These are phyloP conservation scores for Drosophila borborema DNA, from an alignment of 2,888 invertebrate species.

Conservation along the genomic window DNA sequence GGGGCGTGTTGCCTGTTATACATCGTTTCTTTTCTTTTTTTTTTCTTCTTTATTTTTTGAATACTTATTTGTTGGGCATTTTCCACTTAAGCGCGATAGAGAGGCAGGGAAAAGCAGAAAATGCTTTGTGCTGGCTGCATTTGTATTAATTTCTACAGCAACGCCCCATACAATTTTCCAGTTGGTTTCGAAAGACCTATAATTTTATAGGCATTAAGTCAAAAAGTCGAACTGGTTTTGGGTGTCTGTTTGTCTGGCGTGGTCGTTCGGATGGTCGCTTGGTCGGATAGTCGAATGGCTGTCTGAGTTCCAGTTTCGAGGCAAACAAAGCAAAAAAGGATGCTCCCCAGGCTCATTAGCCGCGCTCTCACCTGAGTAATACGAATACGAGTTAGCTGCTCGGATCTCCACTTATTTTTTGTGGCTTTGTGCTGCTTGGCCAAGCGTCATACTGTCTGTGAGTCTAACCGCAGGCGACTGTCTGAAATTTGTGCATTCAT, in stretches of 20 bases:
- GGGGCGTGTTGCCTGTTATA: conserved; percentile 76
- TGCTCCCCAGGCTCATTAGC: conserved; percentile 64
- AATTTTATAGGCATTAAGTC: conserved; percentile 77
- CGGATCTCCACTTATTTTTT: conserved; percentile 25
- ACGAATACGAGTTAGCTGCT: conserved; percentile 54
- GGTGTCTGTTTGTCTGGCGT: conserved; percentile 57
- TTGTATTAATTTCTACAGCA: conserved; percentile 75
- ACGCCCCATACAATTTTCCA: conserved; percentile 76
- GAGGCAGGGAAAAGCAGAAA: conserved; percentile 45
- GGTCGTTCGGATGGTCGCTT: neutral
- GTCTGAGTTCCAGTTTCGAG: conserved; percentile 16
- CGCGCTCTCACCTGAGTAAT: conserved; percentile 65
- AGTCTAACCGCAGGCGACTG: conserved; percentile 64
- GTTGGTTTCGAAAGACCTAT: conserved; percentile 62
- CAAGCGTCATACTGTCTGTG: conserved; percentile 80
- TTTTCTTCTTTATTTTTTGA: conserved; percentile 15
- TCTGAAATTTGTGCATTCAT: conserved; percentile 79
- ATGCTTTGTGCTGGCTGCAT: conserved; percentile 63
- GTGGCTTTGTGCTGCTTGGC: conserved; percentile 46
- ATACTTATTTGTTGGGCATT: conserved; percentile 53
- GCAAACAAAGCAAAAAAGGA: conserved; percentile 48
- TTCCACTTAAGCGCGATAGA: conserved; percentile 40
- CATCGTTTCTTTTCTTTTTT: conserved; percentile 26
- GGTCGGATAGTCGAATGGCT: neutral
- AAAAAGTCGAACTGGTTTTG: conserved; percentile 68